Conservation (phyloP, 2,113 vertebrate genomes). For the Dryoscopus gambensis region DNA sequence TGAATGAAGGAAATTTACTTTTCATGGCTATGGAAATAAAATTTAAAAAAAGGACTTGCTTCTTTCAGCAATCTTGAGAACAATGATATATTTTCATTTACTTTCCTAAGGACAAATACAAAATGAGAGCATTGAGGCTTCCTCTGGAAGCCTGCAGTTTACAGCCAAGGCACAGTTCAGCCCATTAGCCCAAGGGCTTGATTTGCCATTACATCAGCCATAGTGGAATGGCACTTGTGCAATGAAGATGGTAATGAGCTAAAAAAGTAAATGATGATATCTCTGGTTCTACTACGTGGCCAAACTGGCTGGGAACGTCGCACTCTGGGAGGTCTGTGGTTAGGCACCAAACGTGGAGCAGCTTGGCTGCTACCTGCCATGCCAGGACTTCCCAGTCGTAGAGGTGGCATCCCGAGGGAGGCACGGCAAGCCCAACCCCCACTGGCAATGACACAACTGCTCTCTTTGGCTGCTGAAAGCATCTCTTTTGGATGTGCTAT, state of each 20-base stretch:
- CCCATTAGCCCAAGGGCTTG: background rate
- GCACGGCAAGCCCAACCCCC: rapidly evolving
- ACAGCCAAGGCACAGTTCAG: background rate
- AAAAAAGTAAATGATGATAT: background rate
- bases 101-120: background rate
- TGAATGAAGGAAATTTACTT: constrained; percentile 25
- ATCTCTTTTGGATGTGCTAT: background rate
- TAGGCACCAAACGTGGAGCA: background rate
- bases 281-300: background rate
- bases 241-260: background rate
- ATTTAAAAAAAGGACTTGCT: background rate
- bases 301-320: background rate
- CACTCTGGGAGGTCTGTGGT: background rate
- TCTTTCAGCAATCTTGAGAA: background rate
- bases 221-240: background rate
- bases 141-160: background rate
- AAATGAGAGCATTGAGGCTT: background rate
- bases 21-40: background rate
- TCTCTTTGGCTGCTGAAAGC: background rate
- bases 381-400: background rate
- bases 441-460: background rate
- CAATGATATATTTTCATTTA: background rate
- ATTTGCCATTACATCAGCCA: background rate
- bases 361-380: background rate
- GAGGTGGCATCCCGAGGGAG: background rate